Conservation (phyloP, 2,797 vertebrate species). For the Cynodonichthys magdalenae region DNA sequence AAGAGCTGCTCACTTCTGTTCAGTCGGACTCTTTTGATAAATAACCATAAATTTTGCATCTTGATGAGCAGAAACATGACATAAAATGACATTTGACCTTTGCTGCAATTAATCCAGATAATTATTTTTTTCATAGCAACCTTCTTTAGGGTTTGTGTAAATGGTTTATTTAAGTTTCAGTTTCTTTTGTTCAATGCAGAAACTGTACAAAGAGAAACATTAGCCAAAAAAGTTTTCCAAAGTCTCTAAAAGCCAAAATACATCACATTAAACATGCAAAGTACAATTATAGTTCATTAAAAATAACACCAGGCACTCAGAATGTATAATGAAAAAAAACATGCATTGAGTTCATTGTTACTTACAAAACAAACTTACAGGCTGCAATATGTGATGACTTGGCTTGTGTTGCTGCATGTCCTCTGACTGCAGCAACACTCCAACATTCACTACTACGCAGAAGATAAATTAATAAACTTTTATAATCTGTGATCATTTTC, state of each 20-base stretch:
- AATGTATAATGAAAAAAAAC: neutral
- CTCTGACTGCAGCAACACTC: neutral
- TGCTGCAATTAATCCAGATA: slow-evolving; percentile 10
- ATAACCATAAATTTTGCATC: slow-evolving; percentile 14
- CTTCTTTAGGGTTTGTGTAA: neutral
- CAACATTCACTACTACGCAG: neutral
- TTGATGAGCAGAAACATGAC: slow-evolving; percentile 33
- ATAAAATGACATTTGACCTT: slow-evolving; percentile 19
- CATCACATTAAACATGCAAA: neutral
- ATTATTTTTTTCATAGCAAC: slow-evolving; percentile 17
- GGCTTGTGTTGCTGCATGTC: neutral
- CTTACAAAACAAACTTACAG: neutral
- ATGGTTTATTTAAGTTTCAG: neutral
- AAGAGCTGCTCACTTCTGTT: slow-evolving; percentile 26
- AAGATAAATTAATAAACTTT: neutral
- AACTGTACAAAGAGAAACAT: too few relatives aligned
- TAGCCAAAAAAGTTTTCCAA: neutral
- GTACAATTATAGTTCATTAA: neutral
- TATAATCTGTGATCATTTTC: too few relatives aligned
- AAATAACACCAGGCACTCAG: slow-evolving; percentile 7
- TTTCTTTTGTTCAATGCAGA: too few relatives aligned
- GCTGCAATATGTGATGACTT: too few relatives aligned
- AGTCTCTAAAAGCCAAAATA: slow-evolving; percentile 14
- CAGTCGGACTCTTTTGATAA: slow-evolving; percentile 2
- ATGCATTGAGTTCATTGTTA: neutral